Evolutionary conservation across 53 echinoderm and acorn worm genomes (phyloP), one percentile per base, ranked within the genome.

Genomic region (Stichopus horrens): DNA sequence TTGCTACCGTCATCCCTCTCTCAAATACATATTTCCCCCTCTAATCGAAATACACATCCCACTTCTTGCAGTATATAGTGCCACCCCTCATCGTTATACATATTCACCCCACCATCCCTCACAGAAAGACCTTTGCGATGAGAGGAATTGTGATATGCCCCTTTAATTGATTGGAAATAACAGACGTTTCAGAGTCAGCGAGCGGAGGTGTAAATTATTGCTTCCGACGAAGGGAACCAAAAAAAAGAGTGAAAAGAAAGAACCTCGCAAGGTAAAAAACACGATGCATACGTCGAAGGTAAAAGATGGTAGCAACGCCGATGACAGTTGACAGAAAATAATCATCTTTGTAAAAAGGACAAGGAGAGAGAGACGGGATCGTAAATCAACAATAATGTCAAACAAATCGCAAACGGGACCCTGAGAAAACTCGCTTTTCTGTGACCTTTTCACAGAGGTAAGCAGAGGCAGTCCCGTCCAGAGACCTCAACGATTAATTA

Each of bases 261-360:
- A 37, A 37, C 37, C 37, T 37, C 37, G 37, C 37, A 37, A 37
- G 37, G 37, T 37, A 37, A 37, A 37, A 37, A 37, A 37, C 37
- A 37, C 37, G 37, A 37, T 37, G 37, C 37, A 37, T 37, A 37
- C 37, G 37, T 37, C 37, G 37, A 37, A 37, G 37, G 37, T 37
- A 37, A 37, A 37, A 2, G 71, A 71, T 13, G 53, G 81, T 81
- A 57, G 81, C 21, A 81, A 37, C 8, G 20, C 57, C 20, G 81
- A 21, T 81, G 81, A 81, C 81, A 81, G 81, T 57, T 81, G 81
- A 81, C 81, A 81, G 56, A 56, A 81, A 81, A 81, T 81, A 81
- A 81, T 81, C 81, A 81, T 81, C 81, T 81, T 81, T 81, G 54
- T 81, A 81, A 81, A 81, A 56, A 37, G 37, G 37, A 37, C 37